Evolutionary conservation across 1,140 invertebrate species (phyloP).

Genomic region (Pseudomyrmex pallidus): DNA sequence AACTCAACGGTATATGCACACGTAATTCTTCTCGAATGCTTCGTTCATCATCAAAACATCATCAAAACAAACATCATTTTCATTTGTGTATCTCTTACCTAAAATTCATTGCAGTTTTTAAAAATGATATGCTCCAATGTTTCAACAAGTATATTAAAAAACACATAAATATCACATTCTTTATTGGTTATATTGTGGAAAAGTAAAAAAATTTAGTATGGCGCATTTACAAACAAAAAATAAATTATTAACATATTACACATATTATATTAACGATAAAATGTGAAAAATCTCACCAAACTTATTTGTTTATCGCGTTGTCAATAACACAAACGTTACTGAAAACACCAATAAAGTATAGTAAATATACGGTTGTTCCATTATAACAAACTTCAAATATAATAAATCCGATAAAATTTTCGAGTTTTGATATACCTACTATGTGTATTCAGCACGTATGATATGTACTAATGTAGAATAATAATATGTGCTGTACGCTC

Average conservation of each 20-base stretch:
- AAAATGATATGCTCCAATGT: neutral
- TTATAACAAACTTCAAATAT: neutral
- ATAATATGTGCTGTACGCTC: neutral
- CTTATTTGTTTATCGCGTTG: neutral
- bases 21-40: neutral
- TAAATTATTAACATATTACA: conserved; percentile 1
- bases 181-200: neutral
- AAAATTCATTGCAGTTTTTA: neutral
- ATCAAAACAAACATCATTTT: neutral
- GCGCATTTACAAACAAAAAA: neutral
- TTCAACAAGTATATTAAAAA: neutral
- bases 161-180: neutral
- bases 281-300: neutral
- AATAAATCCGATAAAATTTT: neutral
- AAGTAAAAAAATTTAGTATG: neutral
- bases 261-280: neutral
- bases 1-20: neutral
- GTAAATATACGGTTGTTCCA: too few relatives aligned
- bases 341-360: neutral
- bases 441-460: neutral
- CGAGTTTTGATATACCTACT: neutral
- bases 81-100: neutral
- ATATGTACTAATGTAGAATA: neutral
- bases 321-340: neutral
- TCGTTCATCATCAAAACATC: neutral